phyloP scores from a whole-genome alignment of 2,113 vertebrate species.

The Misgurnus mizolepis region DNA sequence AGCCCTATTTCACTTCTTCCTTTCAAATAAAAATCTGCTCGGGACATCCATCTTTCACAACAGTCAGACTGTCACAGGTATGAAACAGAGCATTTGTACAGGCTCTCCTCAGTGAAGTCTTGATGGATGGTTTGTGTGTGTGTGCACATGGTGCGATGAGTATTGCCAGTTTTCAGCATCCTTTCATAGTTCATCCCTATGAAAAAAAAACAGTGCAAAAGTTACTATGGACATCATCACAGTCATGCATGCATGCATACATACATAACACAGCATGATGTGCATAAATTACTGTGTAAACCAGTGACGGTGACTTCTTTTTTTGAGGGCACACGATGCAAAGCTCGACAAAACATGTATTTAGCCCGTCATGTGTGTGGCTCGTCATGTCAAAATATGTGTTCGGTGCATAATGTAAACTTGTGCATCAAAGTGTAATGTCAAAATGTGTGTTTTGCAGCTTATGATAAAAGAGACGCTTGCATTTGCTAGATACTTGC shows the following conservation, averaged over 20 bases:
- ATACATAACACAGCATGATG: neutral
- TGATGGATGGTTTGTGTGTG: constrained; percentile 73
- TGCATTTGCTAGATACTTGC: too few relatives aligned
- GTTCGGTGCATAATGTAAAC: too few relatives aligned
- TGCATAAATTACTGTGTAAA: neutral
- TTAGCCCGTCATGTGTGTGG: too few relatives aligned
- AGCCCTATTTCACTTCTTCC: constrained; percentile 33
- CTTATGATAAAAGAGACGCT: too few relatives aligned
- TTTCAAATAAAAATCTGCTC: constrained; percentile 21
- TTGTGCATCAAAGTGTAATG: too few relatives aligned
- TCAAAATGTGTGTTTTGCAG: too few relatives aligned
- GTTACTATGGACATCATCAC: constrained; percentile 21
- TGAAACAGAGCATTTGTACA: constrained; percentile 62
- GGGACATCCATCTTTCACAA: constrained; percentile 24
- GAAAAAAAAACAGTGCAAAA: constrained; percentile 57
- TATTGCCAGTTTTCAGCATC: constrained; percentile 56
- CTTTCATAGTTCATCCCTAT: constrained; percentile 96
- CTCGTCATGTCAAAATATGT: too few relatives aligned
- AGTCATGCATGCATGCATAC: neutral
- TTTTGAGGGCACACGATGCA: too few relatives aligned
- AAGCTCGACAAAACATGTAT: too few relatives aligned
- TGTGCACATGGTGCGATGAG: constrained; percentile 69
- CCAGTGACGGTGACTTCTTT: neutral
- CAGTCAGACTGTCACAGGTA: constrained; percentile 39
- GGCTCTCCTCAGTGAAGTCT: constrained; percentile 62